These are phyloP conservation scores for Prenolepis imparis DNA, from an alignment of 2,888 invertebrate species.

Conservation along the genomic window DNA sequence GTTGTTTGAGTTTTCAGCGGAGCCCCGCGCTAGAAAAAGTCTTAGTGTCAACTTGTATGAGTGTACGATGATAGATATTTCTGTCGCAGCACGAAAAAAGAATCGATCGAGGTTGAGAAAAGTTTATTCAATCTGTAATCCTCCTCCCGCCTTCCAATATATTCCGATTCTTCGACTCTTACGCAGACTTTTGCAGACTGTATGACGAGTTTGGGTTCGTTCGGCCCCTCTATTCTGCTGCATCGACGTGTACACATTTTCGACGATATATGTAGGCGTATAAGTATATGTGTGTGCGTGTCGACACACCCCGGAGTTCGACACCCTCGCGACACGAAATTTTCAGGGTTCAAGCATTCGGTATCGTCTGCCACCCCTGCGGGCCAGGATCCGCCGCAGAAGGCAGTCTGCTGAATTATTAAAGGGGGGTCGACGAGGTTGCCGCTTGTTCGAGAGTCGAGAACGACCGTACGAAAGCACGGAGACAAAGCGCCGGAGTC, in stretches of 20 bases:
- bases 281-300: constrained; percentile 17
- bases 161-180: background rate
- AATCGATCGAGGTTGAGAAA: background rate
- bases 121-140: background rate
- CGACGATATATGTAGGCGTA: constrained; percentile 39
- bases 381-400: constrained; percentile 56
- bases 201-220: constrained; percentile 51
- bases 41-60: background rate
- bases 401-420: constrained; percentile 75
- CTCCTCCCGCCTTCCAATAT: too few species aligned
- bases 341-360: constrained; percentile 52
- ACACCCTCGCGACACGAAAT: constrained; percentile 53
- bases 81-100: background rate
- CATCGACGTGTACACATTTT: constrained; percentile 72
- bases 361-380: constrained; percentile 16
- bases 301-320: constrained; percentile 24
- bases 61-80: background rate
- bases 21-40: background rate
- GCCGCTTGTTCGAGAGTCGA: constrained; percentile 56
- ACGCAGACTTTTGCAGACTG: background rate
- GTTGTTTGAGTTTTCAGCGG: background rate
- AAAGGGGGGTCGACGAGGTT: constrained; percentile 69
- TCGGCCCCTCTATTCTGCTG: constrained; percentile 14
- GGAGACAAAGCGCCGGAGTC: constrained; percentile 39
- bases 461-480: constrained; percentile 38